phyloP scores from a whole-genome alignment of 2,113 vertebrate genomes.

The Monopterus albus region DNA sequence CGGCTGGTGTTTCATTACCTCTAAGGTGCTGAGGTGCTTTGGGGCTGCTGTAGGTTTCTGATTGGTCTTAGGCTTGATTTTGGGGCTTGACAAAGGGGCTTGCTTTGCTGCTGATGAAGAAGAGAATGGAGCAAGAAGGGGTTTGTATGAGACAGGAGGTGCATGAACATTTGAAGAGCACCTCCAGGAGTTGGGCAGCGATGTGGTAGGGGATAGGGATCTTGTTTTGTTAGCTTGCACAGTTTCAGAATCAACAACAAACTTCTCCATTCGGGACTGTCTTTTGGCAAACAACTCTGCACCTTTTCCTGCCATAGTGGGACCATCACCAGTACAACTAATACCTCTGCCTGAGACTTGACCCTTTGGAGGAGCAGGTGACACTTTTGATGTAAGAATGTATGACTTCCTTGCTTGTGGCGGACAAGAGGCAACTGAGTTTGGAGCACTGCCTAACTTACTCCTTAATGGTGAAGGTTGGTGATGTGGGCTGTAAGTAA shows the following conservation, averaged over 20 bases:
- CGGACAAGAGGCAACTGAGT: slow-evolving; percentile 82
- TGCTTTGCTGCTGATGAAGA: slow-evolving; percentile 86
- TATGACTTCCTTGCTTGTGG: slow-evolving; percentile 76
- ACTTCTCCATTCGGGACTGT: slow-evolving; percentile 96
- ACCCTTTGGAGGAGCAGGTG: slow-evolving; percentile 70
- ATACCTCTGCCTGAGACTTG: slow-evolving; percentile 55
- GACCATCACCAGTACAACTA: slow-evolving; percentile 80
- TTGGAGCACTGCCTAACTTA: slow-evolving; percentile 77
- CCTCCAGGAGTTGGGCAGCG: slow-evolving; percentile 93
- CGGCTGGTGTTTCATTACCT: slow-evolving; percentile 97
- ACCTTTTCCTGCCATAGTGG: slow-evolving; percentile 88
- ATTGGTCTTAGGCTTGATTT: slow-evolving; percentile 74
- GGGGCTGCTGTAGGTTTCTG: slow-evolving; percentile 83
- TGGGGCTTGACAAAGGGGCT: slow-evolving; percentile 77
- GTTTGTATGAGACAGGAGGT: slow-evolving; percentile 93
- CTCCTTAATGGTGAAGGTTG: slow-evolving; percentile 77
- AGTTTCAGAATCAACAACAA: slow-evolving; percentile 90
- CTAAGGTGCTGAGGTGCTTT: slow-evolving; percentile 90
- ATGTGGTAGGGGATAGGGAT: slow-evolving; percentile 88
- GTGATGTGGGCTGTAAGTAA: slow-evolving; percentile 56
- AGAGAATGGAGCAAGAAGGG: slow-evolving; percentile 90
- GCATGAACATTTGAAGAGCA: slow-evolving; percentile 97
- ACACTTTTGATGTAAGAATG: slow-evolving; percentile 73
- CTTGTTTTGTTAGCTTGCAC: slow-evolving; percentile 87
- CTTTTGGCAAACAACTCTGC: slow-evolving; percentile 92